phyloP scores from a whole-genome alignment of 2,888 invertebrate species.

The Apotomis betuletana region DNA sequence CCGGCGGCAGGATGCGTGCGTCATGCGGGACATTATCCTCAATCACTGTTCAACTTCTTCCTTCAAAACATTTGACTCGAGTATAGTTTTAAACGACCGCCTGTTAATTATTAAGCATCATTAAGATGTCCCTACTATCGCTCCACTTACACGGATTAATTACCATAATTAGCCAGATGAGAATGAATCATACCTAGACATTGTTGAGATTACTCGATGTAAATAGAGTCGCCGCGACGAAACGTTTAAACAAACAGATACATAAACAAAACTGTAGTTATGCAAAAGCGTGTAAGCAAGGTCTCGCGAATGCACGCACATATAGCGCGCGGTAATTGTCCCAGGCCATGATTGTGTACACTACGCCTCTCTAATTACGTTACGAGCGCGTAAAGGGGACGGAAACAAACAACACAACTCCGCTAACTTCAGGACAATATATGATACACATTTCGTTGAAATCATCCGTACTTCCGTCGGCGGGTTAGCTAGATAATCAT shows the following conservation, averaged over 20 bases:
- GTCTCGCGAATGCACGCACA: conserved; percentile 62
- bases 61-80: conserved; percentile 55
- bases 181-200: conserved; percentile 57
- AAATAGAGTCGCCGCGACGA: conserved; percentile 61
- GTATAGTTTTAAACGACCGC: conserved; percentile 44
- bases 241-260: conserved; percentile 51
- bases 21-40: conserved; percentile 73
- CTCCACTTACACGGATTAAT: conserved; percentile 40
- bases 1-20: conserved; percentile 77
- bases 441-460: conserved; percentile 6
- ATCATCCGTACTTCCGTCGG: conserved; percentile 1
- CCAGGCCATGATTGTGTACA: conserved; percentile 59
- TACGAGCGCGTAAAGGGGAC: conserved; percentile 50
- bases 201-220: conserved; percentile 48
- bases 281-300: conserved; percentile 70
- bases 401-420: conserved; percentile 42
- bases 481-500: background rate
- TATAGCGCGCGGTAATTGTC: conserved; percentile 65
- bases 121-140: conserved; percentile 19
- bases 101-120: conserved; percentile 49
- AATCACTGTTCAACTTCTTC: conserved; percentile 66
- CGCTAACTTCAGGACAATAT: conserved; percentile 28
- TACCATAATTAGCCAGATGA: conserved; percentile 46
- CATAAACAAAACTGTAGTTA: conserved; percentile 40
- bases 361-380: conserved; percentile 51